Base-by-base conservation (phyloP, 2,888 invertebrate species). In the Apamea anceps region DNA sequence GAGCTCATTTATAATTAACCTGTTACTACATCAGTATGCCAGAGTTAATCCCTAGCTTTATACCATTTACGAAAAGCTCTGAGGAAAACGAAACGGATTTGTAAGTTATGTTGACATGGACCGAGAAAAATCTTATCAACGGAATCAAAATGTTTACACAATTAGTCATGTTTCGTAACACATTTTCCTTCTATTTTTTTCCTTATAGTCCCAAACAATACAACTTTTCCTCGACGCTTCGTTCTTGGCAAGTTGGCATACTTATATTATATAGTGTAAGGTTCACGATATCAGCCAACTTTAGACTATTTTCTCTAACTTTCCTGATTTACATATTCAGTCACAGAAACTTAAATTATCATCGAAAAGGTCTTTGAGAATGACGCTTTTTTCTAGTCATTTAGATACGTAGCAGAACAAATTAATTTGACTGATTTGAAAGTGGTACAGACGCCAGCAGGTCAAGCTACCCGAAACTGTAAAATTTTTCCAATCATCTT, bases 1-100 rank as follows among this genome's bases (percentile, higher is more conserved):
- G 84, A 78, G 63, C 87, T 85, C 77, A 87, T 91, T 90, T 90
- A 91, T 85, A 91, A 90, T 91, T 91, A 79, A 91, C 86, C 70
- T 82, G 82, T 82, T 84, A 82, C 82, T 82, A 89, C 81, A 89
- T 82, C 83, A 79, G 82, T 79, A 86, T 85, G 73, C 77, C 66
- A 63, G 45, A 76, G 80, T 83, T 67, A 82, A 80, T 82, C 81
- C 80, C 63, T 78, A 81, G 76, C 83, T 86, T 85, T 83, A 79
- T 83, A 80, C 73, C 62, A 80, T 79, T 82, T 80, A 88, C 81
- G 67, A 75, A 85, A 74, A 63, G 42, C 66, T 77, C 48, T 51
- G 72, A 68, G 67, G 54, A 67, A 65, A 66, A 84, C 10, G 62
- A 54, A 84, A 71, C 73, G 73, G 84, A 78, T 84, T 67, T 84